Conservation (phyloP, 2,797 vertebrate genomes). For the Oreochromis mossambicus region DNA sequence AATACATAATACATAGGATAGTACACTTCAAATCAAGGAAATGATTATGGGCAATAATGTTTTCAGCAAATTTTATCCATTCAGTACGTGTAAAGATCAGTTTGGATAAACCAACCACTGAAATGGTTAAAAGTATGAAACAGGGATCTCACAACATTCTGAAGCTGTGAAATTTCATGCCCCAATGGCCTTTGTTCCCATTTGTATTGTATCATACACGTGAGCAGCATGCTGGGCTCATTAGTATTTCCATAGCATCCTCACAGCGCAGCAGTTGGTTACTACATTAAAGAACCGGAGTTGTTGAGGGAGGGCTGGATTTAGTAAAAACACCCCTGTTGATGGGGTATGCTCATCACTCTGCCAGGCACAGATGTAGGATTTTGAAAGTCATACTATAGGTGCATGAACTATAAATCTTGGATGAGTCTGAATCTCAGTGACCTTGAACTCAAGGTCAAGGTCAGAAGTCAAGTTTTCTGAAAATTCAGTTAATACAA, state of each 20-base stretch:
- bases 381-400: not conserved
- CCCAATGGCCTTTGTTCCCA: not conserved
- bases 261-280: constrained; percentile 29
- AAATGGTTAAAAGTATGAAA: not conserved
- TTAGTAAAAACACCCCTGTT: not conserved
- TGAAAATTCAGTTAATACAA: not conserved
- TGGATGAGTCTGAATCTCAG: not conserved
- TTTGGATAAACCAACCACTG: not conserved
- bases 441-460: not conserved
- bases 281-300: not conserved
- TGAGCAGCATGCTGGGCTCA: not conserved
- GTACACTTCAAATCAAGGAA: not conserved
- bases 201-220: not conserved
- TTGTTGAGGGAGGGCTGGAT: not conserved
- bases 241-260: constrained; percentile 29
- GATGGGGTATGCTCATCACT: not conserved
- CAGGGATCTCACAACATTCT: not conserved
- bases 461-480: not conserved
- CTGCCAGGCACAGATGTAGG: not conserved
- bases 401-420: not conserved
- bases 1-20: not conserved
- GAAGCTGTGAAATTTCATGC: not conserved
- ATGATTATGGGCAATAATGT: not conserved
- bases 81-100: not conserved
- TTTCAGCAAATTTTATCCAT: not conserved